Evolutionary conservation across 2,113 vertebrate species (phyloP), one percentile per base, ranked within the genome.

Genomic region (Clarias gariepinus): DNA sequence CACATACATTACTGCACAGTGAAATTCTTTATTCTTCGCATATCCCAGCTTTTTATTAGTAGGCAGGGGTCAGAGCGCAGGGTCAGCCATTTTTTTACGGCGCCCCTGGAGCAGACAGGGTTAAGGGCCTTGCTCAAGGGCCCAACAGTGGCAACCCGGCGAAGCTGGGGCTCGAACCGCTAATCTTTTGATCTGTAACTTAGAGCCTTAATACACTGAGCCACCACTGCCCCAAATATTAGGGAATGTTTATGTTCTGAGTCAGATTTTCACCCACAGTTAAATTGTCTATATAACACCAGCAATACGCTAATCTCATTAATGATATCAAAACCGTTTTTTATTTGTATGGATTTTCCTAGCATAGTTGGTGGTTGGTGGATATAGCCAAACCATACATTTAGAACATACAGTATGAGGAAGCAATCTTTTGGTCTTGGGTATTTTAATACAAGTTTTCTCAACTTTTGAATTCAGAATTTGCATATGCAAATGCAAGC

Each of bases 341-440:
- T 41, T 1, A 52, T 76, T 73, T 52, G 73, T n/a, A 33, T 33
- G 23, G 3, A 80, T 60, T 33, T 58, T 8, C 16, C 9, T 79
- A 55, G 41, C 8, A 47, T 16, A 61, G 16, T 4, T 52, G 55
- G 15, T 84, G 28, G 66, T 63, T 19, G 81, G 60, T 55, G 9
- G 10, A 21, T 28, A 73, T 36, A 86, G 73, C 77, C 61, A 68
- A 80, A 19, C 12, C 1, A 12, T 69, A 36, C 19, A 30, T 58
- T 13, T 63, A 84, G 18, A 4, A 52, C 71, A 76, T 66, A n/a
- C n/a, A n/a, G n/a, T n/a, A 66, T 36, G 15, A 60, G 82, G 77
- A 80, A 88, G 28, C 63, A 85, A 80, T 52, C 64, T 68, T 76
- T 47, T 69, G 25, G 47, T 74, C 47, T 81, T 28, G 13, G 19